Percentiles rank a stretch among this genome's conserved stretches.
Evolutionary conservation across 2,888 invertebrate genomes (phyloP).

Genomic region (Drosophila ustulata): DNA sequence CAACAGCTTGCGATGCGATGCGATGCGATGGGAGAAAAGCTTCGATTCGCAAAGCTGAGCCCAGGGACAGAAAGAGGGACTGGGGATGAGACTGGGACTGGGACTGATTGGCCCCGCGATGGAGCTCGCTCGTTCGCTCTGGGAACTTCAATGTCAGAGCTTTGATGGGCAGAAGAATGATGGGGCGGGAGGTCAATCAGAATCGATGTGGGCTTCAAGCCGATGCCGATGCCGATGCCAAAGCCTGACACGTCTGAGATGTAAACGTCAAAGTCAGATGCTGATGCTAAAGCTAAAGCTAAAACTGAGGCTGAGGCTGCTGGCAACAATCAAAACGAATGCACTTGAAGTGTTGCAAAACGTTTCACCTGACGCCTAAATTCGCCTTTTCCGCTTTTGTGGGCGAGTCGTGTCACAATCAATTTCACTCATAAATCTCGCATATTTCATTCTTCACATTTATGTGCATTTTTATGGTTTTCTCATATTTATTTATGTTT

Average conservation of each 20-base stretch:
- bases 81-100: not conserved
- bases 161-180: not conserved
- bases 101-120: constrained; percentile 14
- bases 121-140: not conserved
- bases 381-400: not conserved
- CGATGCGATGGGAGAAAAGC: not conserved
- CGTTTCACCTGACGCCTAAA: constrained; percentile 7
- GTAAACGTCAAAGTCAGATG: constrained; percentile 27
- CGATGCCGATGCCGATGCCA: constrained; percentile 10
- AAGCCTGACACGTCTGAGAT: constrained; percentile 13
- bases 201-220: constrained; percentile 10
- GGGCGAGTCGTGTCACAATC: constrained; percentile 1
- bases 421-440: constrained; percentile 17
- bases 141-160: constrained; percentile 16
- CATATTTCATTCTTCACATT: constrained; percentile 10
- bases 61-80: too few relatives aligned
- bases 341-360: constrained; percentile 26
- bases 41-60: constrained; percentile 10
- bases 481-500: not conserved
- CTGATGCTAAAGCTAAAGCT: not conserved
- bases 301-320: not conserved
- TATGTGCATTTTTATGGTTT: not conserved
- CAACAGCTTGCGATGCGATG: constrained; percentile 7
- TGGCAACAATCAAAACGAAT: constrained; percentile 21
- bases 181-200: not conserved